Conservation (phyloP, 2,113 vertebrate genomes). For the Tylochromis polylepis region DNA sequence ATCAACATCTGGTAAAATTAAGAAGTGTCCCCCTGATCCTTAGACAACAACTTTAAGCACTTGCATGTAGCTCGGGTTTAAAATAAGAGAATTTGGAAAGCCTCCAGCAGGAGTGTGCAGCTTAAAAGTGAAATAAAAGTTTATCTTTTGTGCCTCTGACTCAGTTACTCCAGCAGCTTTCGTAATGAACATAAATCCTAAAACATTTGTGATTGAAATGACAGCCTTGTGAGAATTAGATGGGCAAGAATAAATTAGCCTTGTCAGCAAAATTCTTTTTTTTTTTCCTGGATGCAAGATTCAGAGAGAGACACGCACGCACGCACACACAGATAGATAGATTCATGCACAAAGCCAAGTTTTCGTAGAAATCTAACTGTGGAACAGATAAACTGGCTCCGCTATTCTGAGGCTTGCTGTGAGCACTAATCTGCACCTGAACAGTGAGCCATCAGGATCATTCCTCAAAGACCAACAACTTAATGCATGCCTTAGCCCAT, state of each 20-base stretch:
- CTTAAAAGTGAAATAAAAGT: neutral
- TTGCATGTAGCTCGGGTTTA: neutral
- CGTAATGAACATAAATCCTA: neutral
- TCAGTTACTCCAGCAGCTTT: neutral
- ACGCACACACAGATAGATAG: neutral
- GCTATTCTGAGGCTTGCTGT: neutral
- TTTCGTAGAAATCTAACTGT: neutral
- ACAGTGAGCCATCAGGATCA: neutral
- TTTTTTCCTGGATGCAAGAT: neutral
- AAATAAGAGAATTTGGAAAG: neutral
- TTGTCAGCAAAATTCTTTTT: neutral
- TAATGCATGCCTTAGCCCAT: neutral
- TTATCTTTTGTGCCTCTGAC: neutral
- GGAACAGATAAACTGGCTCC: neutral
- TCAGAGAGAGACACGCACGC: neutral
- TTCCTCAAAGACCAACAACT: neutral
- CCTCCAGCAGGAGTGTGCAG: neutral
- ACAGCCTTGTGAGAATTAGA: neutral
- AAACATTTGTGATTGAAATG: neutral
- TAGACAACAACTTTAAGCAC: neutral
- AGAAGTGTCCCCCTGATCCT: neutral
- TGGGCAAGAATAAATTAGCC: neutral
- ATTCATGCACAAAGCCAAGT: neutral
- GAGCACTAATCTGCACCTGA: neutral
- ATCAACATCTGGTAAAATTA: neutral